Conservation (phyloP, 2,888 invertebrate species). For the Pollenia amentaria region DNA sequence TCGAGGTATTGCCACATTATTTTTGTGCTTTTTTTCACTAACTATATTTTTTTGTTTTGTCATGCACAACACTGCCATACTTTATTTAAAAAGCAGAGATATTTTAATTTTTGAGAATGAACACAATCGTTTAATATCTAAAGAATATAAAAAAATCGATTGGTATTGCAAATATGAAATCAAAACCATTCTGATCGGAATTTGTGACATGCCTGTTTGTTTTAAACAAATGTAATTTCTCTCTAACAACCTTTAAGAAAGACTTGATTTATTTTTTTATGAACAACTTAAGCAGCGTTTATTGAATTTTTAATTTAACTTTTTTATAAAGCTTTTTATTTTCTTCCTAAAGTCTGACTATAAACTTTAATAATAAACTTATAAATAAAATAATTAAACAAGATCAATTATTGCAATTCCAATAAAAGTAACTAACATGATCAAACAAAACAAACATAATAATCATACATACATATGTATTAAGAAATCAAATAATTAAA, state of each 20-base stretch:
- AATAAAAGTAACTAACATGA: conserved; percentile 9
- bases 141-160: too few species aligned
- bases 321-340: conserved; percentile 58
- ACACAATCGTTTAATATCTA: too few species aligned
- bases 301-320: conserved; percentile 31
- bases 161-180: too few species aligned
- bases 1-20: too few species aligned
- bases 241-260: conserved; percentile 47
- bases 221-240: conserved; percentile 1
- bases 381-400: conserved; percentile 33
- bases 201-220: background rate
- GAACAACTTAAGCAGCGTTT: conserved; percentile 8
- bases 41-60: too few species aligned
- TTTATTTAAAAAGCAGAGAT: too few species aligned
- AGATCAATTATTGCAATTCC: conserved; percentile 20
- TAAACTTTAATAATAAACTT: conserved; percentile 40
- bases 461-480: conserved; percentile 11
- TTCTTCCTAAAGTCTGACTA: conserved; percentile 68
- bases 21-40: too few species aligned
- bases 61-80: too few species aligned
- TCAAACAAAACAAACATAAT: conserved; percentile 10
- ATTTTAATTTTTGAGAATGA: too few species aligned
- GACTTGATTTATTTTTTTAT: conserved; percentile 21
- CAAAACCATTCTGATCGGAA: too few species aligned
- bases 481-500: too few species aligned